These are phyloP conservation scores for Scaptodrosophila lebanonensis DNA, from an alignment of 1,140 invertebrate species.

Conservation along the genomic window DNA sequence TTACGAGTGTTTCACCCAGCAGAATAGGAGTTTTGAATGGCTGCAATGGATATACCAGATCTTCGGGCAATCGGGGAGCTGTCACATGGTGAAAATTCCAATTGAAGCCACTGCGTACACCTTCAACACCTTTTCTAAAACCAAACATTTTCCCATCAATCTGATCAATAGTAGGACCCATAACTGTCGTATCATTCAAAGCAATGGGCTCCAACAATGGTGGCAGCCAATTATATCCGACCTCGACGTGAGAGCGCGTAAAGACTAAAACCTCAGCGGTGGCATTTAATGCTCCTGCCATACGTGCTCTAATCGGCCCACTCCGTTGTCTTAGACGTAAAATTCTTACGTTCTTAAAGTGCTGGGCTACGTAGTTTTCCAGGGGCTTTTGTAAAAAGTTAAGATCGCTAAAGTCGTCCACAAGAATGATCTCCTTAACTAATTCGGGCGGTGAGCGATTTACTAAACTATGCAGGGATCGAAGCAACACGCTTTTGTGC, in stretches of 20 bases:
- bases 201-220: constrained; percentile 95
- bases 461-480: constrained; percentile 90
- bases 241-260: constrained; percentile 96
- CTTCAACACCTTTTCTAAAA: constrained; percentile 95
- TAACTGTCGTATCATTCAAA: constrained; percentile 89
- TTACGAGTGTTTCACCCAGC: constrained; percentile 96
- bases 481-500: constrained; percentile 90
- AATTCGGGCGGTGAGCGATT: constrained; percentile 89
- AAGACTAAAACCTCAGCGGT: constrained; percentile 92
- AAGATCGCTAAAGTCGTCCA: constrained; percentile 93
- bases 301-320: constrained; percentile 91
- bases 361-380: constrained; percentile 85
- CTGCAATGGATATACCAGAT: constrained; percentile 88
- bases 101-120: constrained; percentile 95
- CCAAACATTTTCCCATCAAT: constrained; percentile 95
- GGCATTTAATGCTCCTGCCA: constrained; percentile 90
- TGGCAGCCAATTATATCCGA: constrained; percentile 96
- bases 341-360: constrained; percentile 85
- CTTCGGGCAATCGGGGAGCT: constrained; percentile 89
- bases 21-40: constrained; percentile 95
- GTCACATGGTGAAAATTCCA: constrained; percentile 98
- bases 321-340: constrained; percentile 85
- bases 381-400: constrained; percentile 84
- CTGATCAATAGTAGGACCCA: constrained; percentile 98
- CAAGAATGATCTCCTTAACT: constrained; percentile 93